Evolutionary conservation across 1,140 invertebrate species (phyloP).

Genomic region (Euschistus heros): DNA sequence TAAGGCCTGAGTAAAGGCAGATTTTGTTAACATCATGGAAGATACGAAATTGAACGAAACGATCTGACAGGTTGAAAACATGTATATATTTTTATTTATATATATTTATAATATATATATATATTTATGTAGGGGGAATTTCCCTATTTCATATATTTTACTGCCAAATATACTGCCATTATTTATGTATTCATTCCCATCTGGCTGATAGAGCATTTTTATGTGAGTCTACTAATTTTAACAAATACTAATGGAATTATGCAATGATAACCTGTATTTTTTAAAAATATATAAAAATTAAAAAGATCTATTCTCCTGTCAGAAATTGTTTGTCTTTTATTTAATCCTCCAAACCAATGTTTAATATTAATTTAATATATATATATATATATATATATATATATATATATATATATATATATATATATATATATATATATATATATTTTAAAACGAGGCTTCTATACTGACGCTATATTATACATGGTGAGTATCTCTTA

Average conservation of each 20-base stretch:
- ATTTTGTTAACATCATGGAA: not conserved
- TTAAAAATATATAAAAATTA: slow-evolving; percentile 1
- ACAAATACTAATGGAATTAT: too few relatives aligned
- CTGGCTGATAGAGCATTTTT: not conserved
- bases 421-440: too few relatives aligned
- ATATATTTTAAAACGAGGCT: too few relatives aligned
- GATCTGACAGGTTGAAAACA: slow-evolving; percentile 14
- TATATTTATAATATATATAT: too few relatives aligned
- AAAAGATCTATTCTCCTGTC: slow-evolving; percentile 8
- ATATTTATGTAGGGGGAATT: too few relatives aligned
- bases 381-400: too few relatives aligned
- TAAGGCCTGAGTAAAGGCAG: slow-evolving; percentile 7
- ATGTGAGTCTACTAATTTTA: slow-evolving; percentile 3
- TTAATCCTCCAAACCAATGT: too few relatives aligned
- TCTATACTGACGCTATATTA: too few relatives aligned
- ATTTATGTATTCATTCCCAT: slow-evolving; percentile 4
- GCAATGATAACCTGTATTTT: slow-evolving; percentile 7
- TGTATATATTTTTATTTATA: too few relatives aligned
- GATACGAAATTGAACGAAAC: slow-evolving; percentile 13
- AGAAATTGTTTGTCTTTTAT: not conserved
- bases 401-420: too few relatives aligned
- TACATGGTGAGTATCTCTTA: too few relatives aligned
- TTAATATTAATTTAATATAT: too few relatives aligned
- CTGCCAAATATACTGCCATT: slow-evolving; percentile 3
- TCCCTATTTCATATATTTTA: not conserved